phyloP scores from a whole-genome alignment of 2,113 vertebrate genomes.

The cat (Felis catus) region DNA sequence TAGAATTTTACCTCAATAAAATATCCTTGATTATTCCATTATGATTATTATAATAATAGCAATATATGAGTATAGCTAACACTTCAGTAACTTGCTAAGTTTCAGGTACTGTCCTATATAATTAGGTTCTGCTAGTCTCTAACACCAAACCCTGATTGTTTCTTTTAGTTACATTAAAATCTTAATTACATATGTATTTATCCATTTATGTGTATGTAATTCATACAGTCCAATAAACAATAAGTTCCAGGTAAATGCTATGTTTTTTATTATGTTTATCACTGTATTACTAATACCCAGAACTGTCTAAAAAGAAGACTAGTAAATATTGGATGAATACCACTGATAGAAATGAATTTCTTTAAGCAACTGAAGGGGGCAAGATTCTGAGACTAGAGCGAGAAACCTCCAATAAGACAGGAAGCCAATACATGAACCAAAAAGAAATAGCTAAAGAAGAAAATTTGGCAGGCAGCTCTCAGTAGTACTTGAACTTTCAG shows the following conservation, averaged over 20 bases:
- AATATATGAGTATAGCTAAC: background rate
- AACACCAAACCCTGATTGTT: background rate
- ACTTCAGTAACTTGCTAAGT: background rate
- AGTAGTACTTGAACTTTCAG: background rate
- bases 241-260: background rate
- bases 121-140: background rate
- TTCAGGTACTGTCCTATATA: background rate
- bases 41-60: background rate
- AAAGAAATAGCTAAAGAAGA: background rate
- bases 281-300: background rate
- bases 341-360: background rate
- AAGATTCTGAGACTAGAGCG: background rate
- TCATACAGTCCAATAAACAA: background rate
- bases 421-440: background rate
- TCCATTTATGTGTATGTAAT: background rate
- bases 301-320: background rate
- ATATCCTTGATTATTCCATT: background rate
- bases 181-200: background rate
- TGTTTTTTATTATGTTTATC: background rate
- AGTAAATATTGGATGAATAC: background rate
- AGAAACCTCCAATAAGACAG: background rate
- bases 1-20: slow-evolving; percentile 1
- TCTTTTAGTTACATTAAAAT: background rate
- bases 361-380: background rate
- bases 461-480: background rate